phyloP scores from a whole-genome alignment of 2,888 invertebrate genomes.

The Sesia apiformis region DNA sequence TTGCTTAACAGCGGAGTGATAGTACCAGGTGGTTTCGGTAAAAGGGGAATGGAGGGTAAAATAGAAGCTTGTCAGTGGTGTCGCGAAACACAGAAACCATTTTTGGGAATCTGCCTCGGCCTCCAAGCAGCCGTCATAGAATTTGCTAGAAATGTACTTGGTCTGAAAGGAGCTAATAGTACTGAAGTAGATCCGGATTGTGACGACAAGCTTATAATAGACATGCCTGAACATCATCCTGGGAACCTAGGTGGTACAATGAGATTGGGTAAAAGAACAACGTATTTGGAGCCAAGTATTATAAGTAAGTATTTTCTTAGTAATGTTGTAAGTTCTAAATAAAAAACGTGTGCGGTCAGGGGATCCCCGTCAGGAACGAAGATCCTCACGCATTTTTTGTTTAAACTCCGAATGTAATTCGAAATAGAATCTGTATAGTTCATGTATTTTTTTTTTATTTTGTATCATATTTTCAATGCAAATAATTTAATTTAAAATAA shows the following conservation, averaged over 20 bases:
- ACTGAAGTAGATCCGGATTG: constrained; percentile 88
- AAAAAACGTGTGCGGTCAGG: no score
- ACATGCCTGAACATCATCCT: constrained; percentile 98
- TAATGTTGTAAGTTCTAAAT: no score
- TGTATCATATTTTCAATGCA: no score
- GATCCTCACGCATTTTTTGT: no score
- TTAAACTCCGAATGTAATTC: no score
- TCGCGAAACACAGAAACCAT: constrained; percentile 90
- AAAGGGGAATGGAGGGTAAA: constrained; percentile 96
- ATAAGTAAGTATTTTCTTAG: constrained; percentile 70
- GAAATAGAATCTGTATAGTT: no score
- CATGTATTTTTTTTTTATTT: no score
- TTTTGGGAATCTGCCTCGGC: constrained; percentile 97
- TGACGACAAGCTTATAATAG: constrained; percentile 88
- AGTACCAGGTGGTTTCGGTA: constrained; percentile 98
- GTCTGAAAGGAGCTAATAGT: constrained; percentile 85
- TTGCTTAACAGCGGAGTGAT: constrained; percentile 85
- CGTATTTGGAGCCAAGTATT: constrained; percentile 81
- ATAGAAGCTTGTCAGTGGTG: constrained; percentile 96
- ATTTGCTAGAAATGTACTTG: constrained; percentile 90
- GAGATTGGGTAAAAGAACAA: constrained; percentile 95
- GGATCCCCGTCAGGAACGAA: no score
- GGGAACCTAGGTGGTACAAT: constrained; percentile 97
- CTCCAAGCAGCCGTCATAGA: constrained; percentile 98
- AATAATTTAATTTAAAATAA: no score